Conservation (phyloP, 2,797 vertebrate genomes). For the Myoxocephalus aenaeus region DNA sequence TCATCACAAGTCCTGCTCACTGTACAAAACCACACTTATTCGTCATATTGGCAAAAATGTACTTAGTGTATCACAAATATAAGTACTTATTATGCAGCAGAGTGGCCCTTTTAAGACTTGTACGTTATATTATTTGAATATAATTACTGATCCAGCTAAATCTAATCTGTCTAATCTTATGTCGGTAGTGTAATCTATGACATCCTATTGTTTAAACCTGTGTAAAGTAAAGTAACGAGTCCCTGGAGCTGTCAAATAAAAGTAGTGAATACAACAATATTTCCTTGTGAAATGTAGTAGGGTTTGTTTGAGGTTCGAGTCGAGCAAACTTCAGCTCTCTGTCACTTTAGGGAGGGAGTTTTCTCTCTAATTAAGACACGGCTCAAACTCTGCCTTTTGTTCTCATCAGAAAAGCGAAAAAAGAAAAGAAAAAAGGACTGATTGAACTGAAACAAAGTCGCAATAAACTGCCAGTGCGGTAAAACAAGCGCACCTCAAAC, state of each 20-base stretch:
- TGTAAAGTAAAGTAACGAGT: background rate
- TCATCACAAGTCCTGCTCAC: background rate
- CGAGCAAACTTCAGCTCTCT: conserved; percentile 1
- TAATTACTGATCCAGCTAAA: background rate
- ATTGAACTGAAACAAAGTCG: background rate
- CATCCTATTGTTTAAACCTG: background rate
- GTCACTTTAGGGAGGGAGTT: background rate
- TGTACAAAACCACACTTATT: background rate
- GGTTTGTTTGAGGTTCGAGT: background rate
- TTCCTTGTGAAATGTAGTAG: background rate
- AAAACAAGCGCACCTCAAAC: conserved; percentile 6
- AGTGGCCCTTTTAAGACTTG: background rate
- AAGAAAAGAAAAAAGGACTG: background rate
- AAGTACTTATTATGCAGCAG: background rate
- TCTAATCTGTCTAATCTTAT: background rate
- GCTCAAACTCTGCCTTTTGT: background rate
- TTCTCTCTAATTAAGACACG: conserved; percentile 5
- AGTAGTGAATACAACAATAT: background rate
- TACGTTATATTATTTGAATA: background rate
- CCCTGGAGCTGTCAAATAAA: background rate
- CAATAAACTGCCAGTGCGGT: background rate
- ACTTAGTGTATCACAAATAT: background rate
- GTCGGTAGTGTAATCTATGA: background rate
- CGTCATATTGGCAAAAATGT: background rate
- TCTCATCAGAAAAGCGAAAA: background rate